These are phyloP conservation scores for Drosophila setifemur DNA, from an alignment of 1,140 invertebrate species.

Conservation along the genomic window DNA sequence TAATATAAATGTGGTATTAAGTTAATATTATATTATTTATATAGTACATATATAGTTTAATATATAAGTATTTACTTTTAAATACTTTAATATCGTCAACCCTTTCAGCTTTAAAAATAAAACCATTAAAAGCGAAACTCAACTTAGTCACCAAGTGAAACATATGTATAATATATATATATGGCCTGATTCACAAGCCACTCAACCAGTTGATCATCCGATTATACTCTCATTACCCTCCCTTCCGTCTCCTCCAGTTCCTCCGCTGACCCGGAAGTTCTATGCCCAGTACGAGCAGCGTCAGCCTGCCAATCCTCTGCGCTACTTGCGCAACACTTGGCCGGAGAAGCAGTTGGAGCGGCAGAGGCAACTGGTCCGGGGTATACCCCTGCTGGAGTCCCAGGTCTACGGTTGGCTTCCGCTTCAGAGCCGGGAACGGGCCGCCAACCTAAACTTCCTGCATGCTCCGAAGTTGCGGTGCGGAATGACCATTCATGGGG, in stretches of 20 bases:
- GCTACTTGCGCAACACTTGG: constrained; percentile 22
- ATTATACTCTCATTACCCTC: too few relatives aligned
- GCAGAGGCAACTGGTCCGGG: constrained; percentile 3
- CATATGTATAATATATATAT: too few relatives aligned
- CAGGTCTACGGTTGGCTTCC: constrained; percentile 75
- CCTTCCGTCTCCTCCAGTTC: constrained; percentile 40
- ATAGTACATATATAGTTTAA: too few relatives aligned
- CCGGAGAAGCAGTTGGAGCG: constrained; percentile 36
- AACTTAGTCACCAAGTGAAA: too few relatives aligned
- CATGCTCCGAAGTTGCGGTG: constrained; percentile 70
- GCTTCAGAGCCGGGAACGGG: constrained; percentile 13
- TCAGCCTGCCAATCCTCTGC: constrained; percentile 14
- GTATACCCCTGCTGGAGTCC: constrained; percentile 53
- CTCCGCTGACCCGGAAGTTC: constrained; percentile 68
- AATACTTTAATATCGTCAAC: too few relatives aligned
- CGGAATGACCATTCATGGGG: constrained; percentile 70
- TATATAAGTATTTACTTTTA: too few relatives aligned
- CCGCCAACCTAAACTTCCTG: constrained; percentile 58
- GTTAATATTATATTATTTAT: too few relatives aligned
- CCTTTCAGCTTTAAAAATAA: too few relatives aligned
- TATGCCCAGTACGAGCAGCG: constrained; percentile 59
- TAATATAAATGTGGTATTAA: too few relatives aligned
- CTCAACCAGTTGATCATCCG: too few relatives aligned
- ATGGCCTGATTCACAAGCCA: too few relatives aligned
- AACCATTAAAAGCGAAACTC: too few relatives aligned